phyloP scores from a whole-genome alignment of 2,888 invertebrate species.

The Platypus cylindrus region DNA sequence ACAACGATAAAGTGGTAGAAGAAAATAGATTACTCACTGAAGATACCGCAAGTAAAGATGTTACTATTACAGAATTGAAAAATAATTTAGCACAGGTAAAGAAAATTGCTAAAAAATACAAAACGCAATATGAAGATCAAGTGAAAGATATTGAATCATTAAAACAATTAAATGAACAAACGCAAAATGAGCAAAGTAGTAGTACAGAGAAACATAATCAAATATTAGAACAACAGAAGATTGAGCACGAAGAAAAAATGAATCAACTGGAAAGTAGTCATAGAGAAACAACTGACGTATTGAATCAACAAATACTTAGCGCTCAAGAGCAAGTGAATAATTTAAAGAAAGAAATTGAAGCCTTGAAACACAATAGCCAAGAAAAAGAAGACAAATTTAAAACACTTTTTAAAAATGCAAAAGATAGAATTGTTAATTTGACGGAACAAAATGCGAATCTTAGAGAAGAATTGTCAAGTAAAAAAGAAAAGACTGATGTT shows the following conservation, averaged over 20 bases:
- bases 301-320: conserved; percentile 35
- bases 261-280: conserved; percentile 34
- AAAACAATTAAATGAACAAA: conserved; percentile 32
- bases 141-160: conserved; percentile 45
- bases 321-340: conserved; percentile 41
- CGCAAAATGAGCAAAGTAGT: conserved; percentile 37
- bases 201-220: conserved; percentile 38
- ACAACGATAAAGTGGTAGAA: conserved; percentile 44
- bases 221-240: conserved; percentile 36
- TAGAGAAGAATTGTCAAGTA: conserved; percentile 38
- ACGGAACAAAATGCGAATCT: conserved; percentile 55
- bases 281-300: conserved; percentile 36
- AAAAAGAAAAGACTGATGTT: conserved; percentile 8
- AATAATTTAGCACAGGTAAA: conserved; percentile 45
- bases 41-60: conserved; percentile 54
- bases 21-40: conserved; percentile 51
- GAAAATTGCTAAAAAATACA: conserved; percentile 88
- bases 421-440: conserved; percentile 57
- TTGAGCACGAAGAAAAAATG: conserved; percentile 34
- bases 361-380: conserved; percentile 31
- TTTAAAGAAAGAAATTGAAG: conserved; percentile 39
- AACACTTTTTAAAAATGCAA: conserved; percentile 56
- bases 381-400: conserved; percentile 38
- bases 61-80: conserved; percentile 41
- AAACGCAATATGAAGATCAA: conserved; percentile 70